A percentile compares a stretch with the other conserved stretches of the same genome.
These are phyloP conservation scores for Labia minor DNA, from an alignment of 2,888 invertebrate genomes.

Conservation along the genomic window DNA sequence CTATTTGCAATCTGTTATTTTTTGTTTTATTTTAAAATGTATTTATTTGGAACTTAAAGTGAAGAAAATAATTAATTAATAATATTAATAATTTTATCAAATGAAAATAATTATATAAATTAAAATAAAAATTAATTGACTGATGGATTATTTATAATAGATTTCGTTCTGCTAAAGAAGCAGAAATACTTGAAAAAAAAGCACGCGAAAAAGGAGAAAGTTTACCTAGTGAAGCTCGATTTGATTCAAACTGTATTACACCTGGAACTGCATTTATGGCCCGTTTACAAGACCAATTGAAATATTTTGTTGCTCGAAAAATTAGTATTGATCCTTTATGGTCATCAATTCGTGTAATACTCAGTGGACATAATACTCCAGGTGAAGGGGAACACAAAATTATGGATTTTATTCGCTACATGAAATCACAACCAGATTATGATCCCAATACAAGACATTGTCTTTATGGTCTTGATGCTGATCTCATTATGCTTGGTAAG, in stretches of 20 bases:
- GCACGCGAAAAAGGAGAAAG: slow-evolving; percentile 67
- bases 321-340: slow-evolving; percentile 75
- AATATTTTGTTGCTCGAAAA: slow-evolving; percentile 77
- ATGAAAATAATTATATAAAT: no score
- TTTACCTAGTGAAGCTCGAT: slow-evolving; percentile 67
- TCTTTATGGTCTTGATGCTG: slow-evolving; percentile 93
- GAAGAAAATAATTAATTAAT: no score
- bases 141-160: no score
- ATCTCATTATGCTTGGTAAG: slow-evolving; percentile 92
- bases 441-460: slow-evolving; percentile 90
- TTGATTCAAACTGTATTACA: slow-evolving; percentile 97
- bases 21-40: no score
- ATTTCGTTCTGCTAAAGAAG: slow-evolving; percentile 82
- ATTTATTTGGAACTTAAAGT: no score
- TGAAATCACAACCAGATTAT: slow-evolving; percentile 72
- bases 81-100: no score
- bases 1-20: no score
- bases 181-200: slow-evolving; percentile 60
- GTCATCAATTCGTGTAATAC: slow-evolving; percentile 72
- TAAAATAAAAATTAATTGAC: no score
- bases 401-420: slow-evolving; percentile 93
- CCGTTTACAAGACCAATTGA: slow-evolving; percentile 70
- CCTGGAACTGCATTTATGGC: slow-evolving; percentile 94
- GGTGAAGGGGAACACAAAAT: slow-evolving; percentile 98
- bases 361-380: slow-evolving; percentile 92